Evolutionary conservation across 2,113 vertebrate genomes (phyloP).

Genomic region (Ginglymostoma cirratum): DNA sequence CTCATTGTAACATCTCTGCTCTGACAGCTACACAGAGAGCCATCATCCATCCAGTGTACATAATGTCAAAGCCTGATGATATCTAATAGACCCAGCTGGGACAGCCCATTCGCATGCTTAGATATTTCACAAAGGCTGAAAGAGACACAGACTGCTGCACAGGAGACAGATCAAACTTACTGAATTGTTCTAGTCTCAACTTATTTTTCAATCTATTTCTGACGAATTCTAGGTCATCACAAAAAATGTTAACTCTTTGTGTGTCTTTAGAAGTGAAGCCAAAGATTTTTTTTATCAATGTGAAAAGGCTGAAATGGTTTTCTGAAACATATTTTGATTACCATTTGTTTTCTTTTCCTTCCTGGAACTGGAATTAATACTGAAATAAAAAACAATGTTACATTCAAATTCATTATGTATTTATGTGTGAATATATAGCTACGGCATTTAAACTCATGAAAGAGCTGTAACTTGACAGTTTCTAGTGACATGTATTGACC

Average conservation of each 20-base stretch:
- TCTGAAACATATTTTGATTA: constrained; percentile 25
- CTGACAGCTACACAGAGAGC: constrained; percentile 41
- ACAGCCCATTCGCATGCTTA: constrained; percentile 41
- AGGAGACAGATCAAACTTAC: constrained; percentile 37
- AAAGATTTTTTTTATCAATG: not conserved
- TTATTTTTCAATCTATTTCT: constrained; percentile 36
- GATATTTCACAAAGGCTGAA: constrained; percentile 34
- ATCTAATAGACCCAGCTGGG: constrained; percentile 63
- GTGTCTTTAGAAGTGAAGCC: not conserved
- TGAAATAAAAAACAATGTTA: not conserved
- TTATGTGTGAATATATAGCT: not conserved
- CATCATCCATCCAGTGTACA: constrained; percentile 45
- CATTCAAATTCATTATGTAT: not conserved
- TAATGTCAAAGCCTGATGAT: constrained; percentile 50
- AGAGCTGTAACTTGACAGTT: not conserved
- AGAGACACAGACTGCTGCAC: constrained; percentile 29
- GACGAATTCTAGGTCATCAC: constrained; percentile 33
- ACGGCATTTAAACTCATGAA: not conserved
- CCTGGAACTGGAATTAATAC: not conserved
- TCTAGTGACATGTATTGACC: not conserved
- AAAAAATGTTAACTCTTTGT: constrained; percentile 19
- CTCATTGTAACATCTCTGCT: constrained; percentile 36
- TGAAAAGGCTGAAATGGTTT: not conserved
- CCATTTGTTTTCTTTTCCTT: not conserved
- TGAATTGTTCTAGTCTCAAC: constrained; percentile 38